Percentiles rank a stretch among this genome's conserved stretches.
Evolutionary conservation across 2,797 vertebrate species (phyloP).

Genomic region (Siniperca undulata): DNA sequence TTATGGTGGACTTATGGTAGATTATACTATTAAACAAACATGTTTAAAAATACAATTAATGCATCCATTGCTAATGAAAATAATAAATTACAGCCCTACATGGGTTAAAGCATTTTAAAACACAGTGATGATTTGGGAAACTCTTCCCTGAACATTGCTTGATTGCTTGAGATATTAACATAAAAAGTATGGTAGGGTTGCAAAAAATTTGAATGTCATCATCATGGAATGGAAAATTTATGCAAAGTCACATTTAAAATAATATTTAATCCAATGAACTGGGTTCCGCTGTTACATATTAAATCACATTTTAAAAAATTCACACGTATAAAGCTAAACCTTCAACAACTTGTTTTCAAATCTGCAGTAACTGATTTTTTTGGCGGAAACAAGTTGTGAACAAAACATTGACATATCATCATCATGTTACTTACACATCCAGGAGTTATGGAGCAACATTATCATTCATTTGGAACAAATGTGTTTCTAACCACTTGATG

Average conservation of each 20-base stretch:
- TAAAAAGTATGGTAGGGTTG: background rate
- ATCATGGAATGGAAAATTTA: background rate
- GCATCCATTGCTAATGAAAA: background rate
- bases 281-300: background rate
- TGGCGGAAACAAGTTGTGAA: too few species aligned
- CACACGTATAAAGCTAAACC: background rate
- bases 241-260: background rate
- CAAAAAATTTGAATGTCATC: background rate
- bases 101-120: background rate
- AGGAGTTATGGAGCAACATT: too few species aligned
- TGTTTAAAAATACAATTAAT: background rate
- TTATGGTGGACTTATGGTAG: background rate
- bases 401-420: too few species aligned
- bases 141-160: background rate
- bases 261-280: background rate
- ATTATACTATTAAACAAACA: slow-evolving; percentile 2
- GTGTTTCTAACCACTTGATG: too few species aligned
- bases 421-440: too few species aligned
- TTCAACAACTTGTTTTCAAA: background rate
- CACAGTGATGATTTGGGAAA: background rate
- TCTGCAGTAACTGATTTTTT: too few species aligned
- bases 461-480: too few species aligned
- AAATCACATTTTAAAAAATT: background rate
- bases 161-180: background rate
- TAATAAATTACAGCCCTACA: background rate